These are phyloP conservation scores for Euplagia quadripunctaria DNA, from an alignment of 2,888 invertebrate genomes.

Conservation along the genomic window DNA sequence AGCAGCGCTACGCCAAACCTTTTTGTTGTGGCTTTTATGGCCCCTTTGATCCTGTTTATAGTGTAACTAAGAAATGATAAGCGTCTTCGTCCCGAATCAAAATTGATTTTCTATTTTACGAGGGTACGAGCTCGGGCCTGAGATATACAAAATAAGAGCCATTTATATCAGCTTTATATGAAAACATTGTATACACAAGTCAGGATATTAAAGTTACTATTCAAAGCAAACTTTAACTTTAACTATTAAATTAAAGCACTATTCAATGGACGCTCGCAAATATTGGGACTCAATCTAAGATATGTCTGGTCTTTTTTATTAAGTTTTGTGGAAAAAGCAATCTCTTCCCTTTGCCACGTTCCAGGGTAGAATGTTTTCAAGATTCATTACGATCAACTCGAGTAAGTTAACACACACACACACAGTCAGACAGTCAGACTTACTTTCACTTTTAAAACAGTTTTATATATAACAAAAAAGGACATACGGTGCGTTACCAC, in stretches of 20 bases:
- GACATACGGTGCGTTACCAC: too few relatives aligned
- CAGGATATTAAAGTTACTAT: not conserved
- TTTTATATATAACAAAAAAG: too few relatives aligned
- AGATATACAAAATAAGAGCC: not conserved
- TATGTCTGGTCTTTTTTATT: not conserved
- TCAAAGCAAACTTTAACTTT: not conserved
- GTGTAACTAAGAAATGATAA: conserved; percentile 25
- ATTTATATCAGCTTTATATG: not conserved
- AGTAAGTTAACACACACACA: too few relatives aligned
- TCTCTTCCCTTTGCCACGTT: not conserved
- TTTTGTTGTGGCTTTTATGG: conserved; percentile 28
- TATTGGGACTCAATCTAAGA: not conserved
- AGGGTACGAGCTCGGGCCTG: not conserved
- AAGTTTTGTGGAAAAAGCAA: not conserved
- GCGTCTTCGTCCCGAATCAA: conserved; percentile 15
- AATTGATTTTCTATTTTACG: conserved; percentile 28
- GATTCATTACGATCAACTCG: not conserved
- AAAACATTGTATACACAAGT: conserved; percentile 2
- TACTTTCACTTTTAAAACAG: too few relatives aligned
- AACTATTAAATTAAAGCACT: too few relatives aligned
- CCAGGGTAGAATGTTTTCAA: not conserved
- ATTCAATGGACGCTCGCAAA: not conserved
- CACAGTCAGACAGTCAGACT: too few relatives aligned
- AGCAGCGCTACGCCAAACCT: conserved; percentile 22
- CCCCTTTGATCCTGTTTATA: conserved; percentile 28